These are phyloP conservation scores for Crenuchus spilurus DNA, from an alignment of 2,797 vertebrate genomes.

Conservation along the genomic window DNA sequence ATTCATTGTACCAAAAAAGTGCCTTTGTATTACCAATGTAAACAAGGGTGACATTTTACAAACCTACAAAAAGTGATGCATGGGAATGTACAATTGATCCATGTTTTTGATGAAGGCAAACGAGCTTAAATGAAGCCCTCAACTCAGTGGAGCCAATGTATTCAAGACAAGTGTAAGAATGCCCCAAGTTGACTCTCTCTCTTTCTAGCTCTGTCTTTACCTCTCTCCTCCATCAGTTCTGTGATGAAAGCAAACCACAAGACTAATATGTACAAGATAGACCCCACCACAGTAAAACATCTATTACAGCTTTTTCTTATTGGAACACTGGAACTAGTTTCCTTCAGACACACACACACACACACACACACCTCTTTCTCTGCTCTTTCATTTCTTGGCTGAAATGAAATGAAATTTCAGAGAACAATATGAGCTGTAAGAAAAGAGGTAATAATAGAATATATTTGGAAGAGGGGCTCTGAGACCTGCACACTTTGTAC, in stretches of 20 bases:
- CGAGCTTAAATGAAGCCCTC: no score
- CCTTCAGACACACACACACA: background rate
- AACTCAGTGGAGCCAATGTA: no score
- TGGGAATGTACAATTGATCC: no score
- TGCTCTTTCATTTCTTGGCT: conserved; percentile 60
- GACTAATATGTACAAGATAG: conserved; percentile 7
- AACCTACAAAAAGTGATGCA: no score
- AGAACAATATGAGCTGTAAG: conserved; percentile 55
- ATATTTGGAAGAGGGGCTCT: conserved; percentile 47
- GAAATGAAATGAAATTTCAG: conserved; percentile 67
- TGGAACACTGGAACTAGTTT: background rate
- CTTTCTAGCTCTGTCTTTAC: no score
- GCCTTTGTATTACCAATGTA: no score
- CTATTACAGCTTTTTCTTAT: conserved; percentile 16
- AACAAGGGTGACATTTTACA: no score
- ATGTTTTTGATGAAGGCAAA: no score
- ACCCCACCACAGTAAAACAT: conserved; percentile 22
- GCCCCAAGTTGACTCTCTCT: no score
- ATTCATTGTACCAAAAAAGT: no score
- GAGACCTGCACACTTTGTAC: conserved; percentile 59
- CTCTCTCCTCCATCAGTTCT: background rate
- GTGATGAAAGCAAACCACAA: background rate
- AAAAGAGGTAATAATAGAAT: conserved; percentile 59
- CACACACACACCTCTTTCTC: background rate
- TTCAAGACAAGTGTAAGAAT: no score